Conservation (phyloP, 2,797 vertebrate genomes). For the Sebastes variabilis region DNA sequence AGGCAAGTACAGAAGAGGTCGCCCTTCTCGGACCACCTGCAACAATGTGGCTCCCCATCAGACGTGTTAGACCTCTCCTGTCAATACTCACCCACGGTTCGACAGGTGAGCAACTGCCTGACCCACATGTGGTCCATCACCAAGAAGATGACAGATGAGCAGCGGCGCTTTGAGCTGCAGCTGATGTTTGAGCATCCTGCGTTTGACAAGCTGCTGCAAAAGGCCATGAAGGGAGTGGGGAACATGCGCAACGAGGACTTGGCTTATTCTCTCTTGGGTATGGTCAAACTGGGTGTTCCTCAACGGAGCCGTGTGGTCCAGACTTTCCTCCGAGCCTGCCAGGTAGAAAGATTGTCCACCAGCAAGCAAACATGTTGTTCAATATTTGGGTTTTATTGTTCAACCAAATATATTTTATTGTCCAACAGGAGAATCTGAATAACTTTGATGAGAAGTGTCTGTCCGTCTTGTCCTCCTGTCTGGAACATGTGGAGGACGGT, state of each 20-base stretch:
- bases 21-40: slow-evolving; percentile 62
- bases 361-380: accelerated
- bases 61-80: slow-evolving; percentile 86
- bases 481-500: slow-evolving; percentile 81
- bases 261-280: slow-evolving; percentile 82
- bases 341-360: slow-evolving; percentile 76
- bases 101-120: slow-evolving; percentile 78
- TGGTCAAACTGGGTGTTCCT: slow-evolving; percentile 85
- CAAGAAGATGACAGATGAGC: slow-evolving; percentile 83
- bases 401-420: background rate
- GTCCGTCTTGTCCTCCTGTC: slow-evolving; percentile 83
- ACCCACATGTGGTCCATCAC: slow-evolving; percentile 81
- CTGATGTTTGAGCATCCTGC: slow-evolving; percentile 87
- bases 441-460: slow-evolving; percentile 85
- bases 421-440: slow-evolving; percentile 88
- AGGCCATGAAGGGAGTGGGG: slow-evolving; percentile 59
- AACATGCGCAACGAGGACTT: slow-evolving; percentile 70
- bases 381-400: background rate
- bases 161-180: slow-evolving; percentile 81
- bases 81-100: slow-evolving; percentile 28
- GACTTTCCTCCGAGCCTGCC: slow-evolving; percentile 85
- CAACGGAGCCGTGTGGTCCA: slow-evolving; percentile 88
- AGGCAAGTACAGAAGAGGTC: background rate
- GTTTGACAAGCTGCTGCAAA: slow-evolving; percentile 82
- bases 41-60: slow-evolving; percentile 78